Conservation (phyloP, 2,888 invertebrate species). For the Brenthis ino region DNA sequence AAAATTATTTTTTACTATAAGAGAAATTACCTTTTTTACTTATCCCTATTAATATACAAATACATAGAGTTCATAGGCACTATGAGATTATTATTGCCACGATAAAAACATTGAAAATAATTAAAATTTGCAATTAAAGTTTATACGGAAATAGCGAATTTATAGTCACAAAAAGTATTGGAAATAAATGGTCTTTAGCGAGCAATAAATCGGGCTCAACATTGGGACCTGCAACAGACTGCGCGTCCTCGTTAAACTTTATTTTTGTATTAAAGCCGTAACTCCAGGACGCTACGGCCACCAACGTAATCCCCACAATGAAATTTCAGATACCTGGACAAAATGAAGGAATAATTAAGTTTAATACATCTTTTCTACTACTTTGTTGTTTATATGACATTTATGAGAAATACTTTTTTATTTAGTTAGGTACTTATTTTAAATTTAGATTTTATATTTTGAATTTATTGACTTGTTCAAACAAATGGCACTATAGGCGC, state of each 20-base stretch:
- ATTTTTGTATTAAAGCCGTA: constrained; percentile 79
- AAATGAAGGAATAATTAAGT: constrained; percentile 34
- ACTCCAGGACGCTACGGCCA: constrained; percentile 64
- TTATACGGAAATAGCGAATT: constrained; percentile 43
- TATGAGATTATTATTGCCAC: too few species aligned
- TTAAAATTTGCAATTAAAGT: constrained; percentile 24
- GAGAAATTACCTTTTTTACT: too few species aligned
- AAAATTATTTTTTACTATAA: too few species aligned
- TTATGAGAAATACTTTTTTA: too few species aligned
- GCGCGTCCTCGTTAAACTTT: constrained; percentile 75
- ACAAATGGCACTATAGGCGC: too few species aligned
- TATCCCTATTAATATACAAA: too few species aligned
- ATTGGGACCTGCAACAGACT: constrained; percentile 71
- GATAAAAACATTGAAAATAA: background rate
- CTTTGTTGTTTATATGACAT: background rate
- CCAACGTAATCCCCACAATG: constrained; percentile 67
- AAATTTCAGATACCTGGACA: constrained; percentile 48
- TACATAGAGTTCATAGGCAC: too few species aligned
- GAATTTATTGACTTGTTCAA: too few species aligned
- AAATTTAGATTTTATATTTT: too few species aligned
- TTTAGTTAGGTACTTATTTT: too few species aligned
- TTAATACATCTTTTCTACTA: background rate
- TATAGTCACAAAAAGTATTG: constrained; percentile 62
- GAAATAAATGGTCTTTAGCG: constrained; percentile 63
- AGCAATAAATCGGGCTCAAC: constrained; percentile 75